Conservation (phyloP, 1,140 invertebrate genomes). For the Leguminivora glycinivorella region DNA sequence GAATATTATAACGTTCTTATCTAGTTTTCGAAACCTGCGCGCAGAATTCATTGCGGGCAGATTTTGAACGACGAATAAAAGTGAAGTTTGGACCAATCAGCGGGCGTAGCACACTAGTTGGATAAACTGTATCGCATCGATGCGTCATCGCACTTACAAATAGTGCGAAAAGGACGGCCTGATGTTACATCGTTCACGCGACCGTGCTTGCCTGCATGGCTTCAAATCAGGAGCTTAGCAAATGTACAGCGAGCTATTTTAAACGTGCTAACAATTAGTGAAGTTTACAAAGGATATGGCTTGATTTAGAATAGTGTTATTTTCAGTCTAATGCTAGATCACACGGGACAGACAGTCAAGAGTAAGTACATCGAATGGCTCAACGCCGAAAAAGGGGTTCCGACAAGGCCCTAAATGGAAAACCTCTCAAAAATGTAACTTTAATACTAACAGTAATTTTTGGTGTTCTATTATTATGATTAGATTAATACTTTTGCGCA, state of each 20-base stretch:
- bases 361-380: slow-evolving; percentile 34
- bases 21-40: not conserved
- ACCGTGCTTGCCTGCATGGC: no score
- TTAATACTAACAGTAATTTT: slow-evolving; percentile 38
- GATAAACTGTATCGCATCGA: no score
- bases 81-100: slow-evolving; percentile 34
- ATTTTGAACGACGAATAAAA: not conserved
- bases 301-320: slow-evolving; percentile 44
- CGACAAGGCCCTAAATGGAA: slow-evolving; percentile 37
- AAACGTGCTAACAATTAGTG: slow-evolving; percentile 27
- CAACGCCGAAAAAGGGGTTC: slow-evolving; percentile 35
- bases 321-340: slow-evolving; percentile 43
- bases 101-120: no score
- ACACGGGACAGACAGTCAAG: slow-evolving; percentile 31
- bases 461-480: slow-evolving; percentile 39
- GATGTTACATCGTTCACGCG: no score
- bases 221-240: slow-evolving; percentile 34
- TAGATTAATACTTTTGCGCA: slow-evolving; percentile 30
- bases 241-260: slow-evolving; percentile 42
- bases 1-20: no score
- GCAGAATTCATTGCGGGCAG: not conserved
- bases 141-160: no score
- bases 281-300: slow-evolving; percentile 41
- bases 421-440: slow-evolving; percentile 35
- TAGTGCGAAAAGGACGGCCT: no score